Evolutionary conservation across 2,888 invertebrate genomes (phyloP).

Genomic region (Aporophyla lueneburgensis): DNA sequence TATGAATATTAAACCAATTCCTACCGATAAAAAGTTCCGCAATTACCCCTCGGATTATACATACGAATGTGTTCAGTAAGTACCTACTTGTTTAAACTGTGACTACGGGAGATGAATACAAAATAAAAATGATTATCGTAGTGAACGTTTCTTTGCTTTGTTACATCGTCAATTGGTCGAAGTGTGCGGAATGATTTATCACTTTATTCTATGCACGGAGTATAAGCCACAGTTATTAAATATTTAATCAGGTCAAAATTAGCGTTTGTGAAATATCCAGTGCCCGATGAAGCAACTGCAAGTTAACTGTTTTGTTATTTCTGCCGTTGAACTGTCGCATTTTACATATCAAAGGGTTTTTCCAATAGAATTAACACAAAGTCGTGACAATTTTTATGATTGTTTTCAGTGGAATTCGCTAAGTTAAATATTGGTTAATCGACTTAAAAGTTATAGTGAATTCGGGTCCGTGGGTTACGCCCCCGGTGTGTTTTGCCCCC

Average conservation of each 20-base stretch:
- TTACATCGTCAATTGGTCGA: background rate
- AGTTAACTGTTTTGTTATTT: constrained; percentile 14
- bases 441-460: background rate
- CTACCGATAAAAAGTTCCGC: no score
- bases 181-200: background rate
- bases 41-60: no score
- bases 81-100: background rate
- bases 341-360: constrained; percentile 30
- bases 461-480: no score
- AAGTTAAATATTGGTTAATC: background rate
- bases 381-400: background rate
- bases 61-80: no score
- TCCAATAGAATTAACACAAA: background rate
- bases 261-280: background rate
- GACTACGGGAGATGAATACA: background rate
- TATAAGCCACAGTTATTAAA: constrained; percentile 23
- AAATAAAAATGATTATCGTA: background rate
- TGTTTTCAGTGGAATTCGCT: background rate
- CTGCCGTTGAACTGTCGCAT: background rate
- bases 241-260: constrained; percentile 24
- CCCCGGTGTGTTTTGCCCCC: no score
- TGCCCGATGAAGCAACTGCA: background rate
- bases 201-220: constrained; percentile 1
- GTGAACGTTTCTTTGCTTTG: background rate
- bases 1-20: no score